These are phyloP conservation scores for Syrrhaptes paradoxus DNA, from an alignment of 2,113 vertebrate genomes.

Conservation along the genomic window DNA sequence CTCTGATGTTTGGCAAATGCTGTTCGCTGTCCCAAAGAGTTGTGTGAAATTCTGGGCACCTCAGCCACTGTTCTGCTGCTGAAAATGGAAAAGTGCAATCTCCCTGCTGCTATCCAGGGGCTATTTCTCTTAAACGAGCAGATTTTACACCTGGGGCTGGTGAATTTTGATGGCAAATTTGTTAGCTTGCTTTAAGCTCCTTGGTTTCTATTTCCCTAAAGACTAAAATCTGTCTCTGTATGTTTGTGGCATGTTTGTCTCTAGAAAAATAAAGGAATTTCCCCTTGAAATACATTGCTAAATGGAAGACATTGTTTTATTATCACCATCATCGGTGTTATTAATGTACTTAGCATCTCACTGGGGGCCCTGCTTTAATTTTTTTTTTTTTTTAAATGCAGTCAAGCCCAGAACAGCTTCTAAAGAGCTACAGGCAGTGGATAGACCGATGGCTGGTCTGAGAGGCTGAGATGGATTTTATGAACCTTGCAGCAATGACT, in stretches of 20 bases:
- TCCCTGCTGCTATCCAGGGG: not conserved
- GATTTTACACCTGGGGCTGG: not conserved
- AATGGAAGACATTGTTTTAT: not conserved
- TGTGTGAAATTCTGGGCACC: not conserved
- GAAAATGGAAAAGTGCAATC: not conserved
- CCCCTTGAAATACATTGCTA: not conserved
- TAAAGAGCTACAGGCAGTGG: not conserved
- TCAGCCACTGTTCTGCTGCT: not conserved
- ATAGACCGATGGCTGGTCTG: not conserved
- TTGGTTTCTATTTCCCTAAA: not conserved
- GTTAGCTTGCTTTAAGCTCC: not conserved
- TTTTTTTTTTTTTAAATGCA: not conserved
- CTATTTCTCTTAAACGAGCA: not conserved
- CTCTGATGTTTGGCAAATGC: accelerated
- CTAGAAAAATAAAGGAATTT: not conserved
- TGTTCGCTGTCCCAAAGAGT: not conserved
- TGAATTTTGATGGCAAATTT: not conserved
- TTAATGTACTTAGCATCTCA: not conserved
- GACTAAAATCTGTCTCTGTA: not conserved
- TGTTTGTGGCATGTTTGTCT: not conserved
- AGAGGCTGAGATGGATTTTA: not conserved
- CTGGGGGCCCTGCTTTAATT: not conserved
- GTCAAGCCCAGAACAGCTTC: not conserved
- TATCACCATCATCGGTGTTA: not conserved
- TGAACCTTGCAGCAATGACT: not conserved